Conservation (phyloP, 2,113 vertebrate species). For the Ciconia boyciana region DNA sequence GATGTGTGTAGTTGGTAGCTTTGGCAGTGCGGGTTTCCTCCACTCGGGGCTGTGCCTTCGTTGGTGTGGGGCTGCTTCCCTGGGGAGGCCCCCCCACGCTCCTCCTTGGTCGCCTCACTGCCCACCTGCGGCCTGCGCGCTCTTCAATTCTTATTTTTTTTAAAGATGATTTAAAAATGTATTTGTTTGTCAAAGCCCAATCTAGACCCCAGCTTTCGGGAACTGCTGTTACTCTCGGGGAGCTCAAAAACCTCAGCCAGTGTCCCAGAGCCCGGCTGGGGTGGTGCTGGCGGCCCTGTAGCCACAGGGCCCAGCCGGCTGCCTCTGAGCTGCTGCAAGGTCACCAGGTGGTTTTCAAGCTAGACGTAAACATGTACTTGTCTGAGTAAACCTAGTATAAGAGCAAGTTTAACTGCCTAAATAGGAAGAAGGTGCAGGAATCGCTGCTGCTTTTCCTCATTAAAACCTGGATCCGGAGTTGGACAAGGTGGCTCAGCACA, state of each 20-base stretch:
- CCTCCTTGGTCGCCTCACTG: rapidly evolving
- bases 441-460: background rate
- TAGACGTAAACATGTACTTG: rapidly evolving
- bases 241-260: rapidly evolving
- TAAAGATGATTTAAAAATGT: rapidly evolving
- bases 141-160: rapidly evolving
- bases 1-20: rapidly evolving
- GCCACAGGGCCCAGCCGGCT: rapidly evolving
- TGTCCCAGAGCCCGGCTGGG: rapidly evolving
- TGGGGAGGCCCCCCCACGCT: rapidly evolving
- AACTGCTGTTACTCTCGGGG: rapidly evolving
- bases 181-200: rapidly evolving
- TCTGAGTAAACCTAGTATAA: background rate
- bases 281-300: rapidly evolving
- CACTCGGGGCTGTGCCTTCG: rapidly evolving
- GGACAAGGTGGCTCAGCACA: rapidly evolving
- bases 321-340: background rate
- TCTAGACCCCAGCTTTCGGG: background rate
- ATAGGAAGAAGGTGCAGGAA: background rate
- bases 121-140: background rate
- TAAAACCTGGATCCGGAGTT: too few relatives aligned
- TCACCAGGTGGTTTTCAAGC: background rate
- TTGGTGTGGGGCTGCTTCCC: background rate
- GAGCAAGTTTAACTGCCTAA: background rate
- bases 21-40: background rate